A percentile compares a stretch with the other conserved stretches of the same genome.
phyloP scores from a whole-genome alignment of 2,113 vertebrate genomes.

The Thamnophis sirtalis region DNA sequence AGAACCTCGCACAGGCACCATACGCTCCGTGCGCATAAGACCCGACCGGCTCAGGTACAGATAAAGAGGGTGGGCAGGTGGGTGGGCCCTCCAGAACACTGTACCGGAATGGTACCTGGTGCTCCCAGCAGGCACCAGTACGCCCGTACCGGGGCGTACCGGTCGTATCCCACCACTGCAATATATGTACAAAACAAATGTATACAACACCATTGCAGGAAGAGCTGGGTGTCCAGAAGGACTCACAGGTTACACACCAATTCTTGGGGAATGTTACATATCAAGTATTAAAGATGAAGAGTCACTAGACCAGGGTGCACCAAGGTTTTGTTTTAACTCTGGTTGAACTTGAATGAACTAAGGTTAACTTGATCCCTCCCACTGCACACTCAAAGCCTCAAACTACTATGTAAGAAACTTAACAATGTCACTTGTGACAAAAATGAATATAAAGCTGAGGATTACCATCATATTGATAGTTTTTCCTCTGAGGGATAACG shows the following conservation, averaged over 20 bases:
- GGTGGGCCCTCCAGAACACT: no score
- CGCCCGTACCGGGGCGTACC: no score
- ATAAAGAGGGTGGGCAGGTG: no score
- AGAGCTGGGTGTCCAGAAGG: neutral
- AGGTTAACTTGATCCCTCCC: neutral
- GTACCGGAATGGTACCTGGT: no score
- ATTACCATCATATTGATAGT: neutral
- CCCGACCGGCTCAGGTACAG: no score
- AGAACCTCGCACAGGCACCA: no score
- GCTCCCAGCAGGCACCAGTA: no score
- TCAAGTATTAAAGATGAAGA: neutral
- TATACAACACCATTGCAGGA: neutral
- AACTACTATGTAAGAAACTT: neutral
- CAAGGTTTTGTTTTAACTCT: neutral
- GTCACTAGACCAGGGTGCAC: neutral
- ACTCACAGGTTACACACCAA: neutral
- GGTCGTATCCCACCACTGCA: no score
- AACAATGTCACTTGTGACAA: neutral
- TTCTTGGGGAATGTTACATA: neutral
- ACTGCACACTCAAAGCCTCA: neutral
- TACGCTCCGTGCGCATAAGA: no score
- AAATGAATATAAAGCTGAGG: neutral
- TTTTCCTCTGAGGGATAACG: neutral
- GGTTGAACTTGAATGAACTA: neutral
- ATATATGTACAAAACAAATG: neutral